Evolutionary conservation across 2,797 vertebrate species (phyloP).

Genomic region (Falco peregrinus): DNA sequence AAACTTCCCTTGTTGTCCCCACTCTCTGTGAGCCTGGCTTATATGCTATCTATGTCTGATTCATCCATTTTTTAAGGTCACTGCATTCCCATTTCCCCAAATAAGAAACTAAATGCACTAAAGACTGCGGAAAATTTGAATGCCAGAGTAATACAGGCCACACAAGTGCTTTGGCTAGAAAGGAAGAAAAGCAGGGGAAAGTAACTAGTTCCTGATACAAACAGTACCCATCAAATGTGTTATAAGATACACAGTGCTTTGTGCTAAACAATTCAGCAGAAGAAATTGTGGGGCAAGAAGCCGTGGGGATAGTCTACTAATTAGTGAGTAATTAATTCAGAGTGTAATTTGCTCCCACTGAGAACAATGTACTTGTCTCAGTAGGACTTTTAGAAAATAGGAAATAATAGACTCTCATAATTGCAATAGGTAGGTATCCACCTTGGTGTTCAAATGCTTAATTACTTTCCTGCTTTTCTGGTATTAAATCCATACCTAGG

Average conservation of each 20-base stretch:
- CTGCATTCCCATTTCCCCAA: not conserved
- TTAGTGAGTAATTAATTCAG: slow-evolving; percentile 49
- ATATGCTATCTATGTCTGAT: not conserved
- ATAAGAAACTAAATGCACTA: not conserved
- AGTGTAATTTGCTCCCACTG: slow-evolving; percentile 16
- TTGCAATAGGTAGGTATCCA: not conserved
- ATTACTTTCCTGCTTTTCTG: slow-evolving; percentile 1
- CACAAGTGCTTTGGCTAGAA: not conserved
- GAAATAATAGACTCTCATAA: slow-evolving; percentile 28
- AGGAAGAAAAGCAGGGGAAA: not conserved
- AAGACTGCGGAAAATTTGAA: not conserved
- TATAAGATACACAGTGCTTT: not conserved
- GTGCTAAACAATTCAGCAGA: slow-evolving; percentile 6
- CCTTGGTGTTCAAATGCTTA: slow-evolving; percentile 17
- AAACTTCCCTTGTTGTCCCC: not conserved
- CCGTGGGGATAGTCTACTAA: slow-evolving; percentile 5
- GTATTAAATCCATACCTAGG: not conserved
- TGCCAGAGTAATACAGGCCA: not conserved
- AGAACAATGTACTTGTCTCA: slow-evolving; percentile 44
- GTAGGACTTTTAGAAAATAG: slow-evolving; percentile 29
- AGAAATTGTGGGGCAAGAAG: slow-evolving; percentile 45
- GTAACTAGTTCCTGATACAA: not conserved
- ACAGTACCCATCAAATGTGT: not conserved
- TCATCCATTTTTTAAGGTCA: not conserved
- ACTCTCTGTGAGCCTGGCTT: not conserved